Base-by-base conservation (phyloP, 2,888 invertebrate species). In the Rotaria socialis region DNA sequence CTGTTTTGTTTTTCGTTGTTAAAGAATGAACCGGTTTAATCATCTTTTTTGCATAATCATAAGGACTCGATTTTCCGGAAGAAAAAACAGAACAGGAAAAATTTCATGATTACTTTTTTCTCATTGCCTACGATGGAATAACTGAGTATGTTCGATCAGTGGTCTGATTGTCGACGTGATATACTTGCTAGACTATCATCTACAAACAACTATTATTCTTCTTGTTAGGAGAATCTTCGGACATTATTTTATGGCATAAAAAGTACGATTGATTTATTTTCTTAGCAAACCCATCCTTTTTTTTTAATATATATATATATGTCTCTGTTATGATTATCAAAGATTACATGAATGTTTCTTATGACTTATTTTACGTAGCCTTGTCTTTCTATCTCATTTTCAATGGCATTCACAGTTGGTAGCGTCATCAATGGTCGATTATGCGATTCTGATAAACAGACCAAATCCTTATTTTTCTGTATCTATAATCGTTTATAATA, bases 361-460 rank as follows among this genome's bases (percentile, higher is more conserved):
- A 8, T 52, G 52, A 52, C 52, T 52, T 52, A 4, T 14, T 67
- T 67, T 41, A 6, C 16, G 19, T 67, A 14, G 7, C 67, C 67
- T 67, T 67, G 35, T 67, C 14, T 35, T 41, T 19, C 19, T 67
- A 67, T 67, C 67, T 67, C 67, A 67, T 67, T 67, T 67, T 27
- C 14, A 67, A 67, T 67, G 67, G 16, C 67, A 67, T 67, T 67
- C 67, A 67, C 67, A 67, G 67, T 67, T 67, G 67, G 27, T 35
- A 67, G 35, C 67, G 19, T 67, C 67, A 67, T 8, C 35, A 67
- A 67, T 27, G 67, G 3, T 67, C 67, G 16, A 67, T 67, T 67
- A 67, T 67, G 35, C 0, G 35, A 41, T 67, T 16, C 67, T 67
- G 14, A 67, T 67, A 67, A 67, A 2, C 67, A 67, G 67, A 67